phyloP scores from a whole-genome alignment of 2,888 invertebrate species.

The Dryobotodes eremita region DNA sequence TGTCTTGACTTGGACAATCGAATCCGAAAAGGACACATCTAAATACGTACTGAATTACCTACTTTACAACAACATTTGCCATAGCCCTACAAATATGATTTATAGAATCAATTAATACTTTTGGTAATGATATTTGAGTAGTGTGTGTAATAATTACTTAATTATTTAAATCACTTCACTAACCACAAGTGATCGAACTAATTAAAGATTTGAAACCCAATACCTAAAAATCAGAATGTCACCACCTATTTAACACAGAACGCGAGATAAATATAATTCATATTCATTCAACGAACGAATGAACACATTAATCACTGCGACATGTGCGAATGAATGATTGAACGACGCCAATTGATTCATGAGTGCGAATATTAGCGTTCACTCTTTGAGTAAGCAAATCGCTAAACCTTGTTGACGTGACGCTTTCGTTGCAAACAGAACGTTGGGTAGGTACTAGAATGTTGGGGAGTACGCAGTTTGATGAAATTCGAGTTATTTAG shows the following conservation, averaged over 20 bases:
- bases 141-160: neutral
- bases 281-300: constrained; percentile 33
- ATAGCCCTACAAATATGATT: neutral
- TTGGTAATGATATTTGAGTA: neutral
- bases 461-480: no score
- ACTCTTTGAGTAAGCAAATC: constrained; percentile 39
- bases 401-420: constrained; percentile 20
- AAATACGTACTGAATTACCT: neutral
- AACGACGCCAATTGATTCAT: constrained; percentile 53
- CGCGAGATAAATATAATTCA: constrained; percentile 10
- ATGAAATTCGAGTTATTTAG: neutral
- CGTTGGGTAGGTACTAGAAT: neutral
- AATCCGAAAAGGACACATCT: neutral
- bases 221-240: neutral
- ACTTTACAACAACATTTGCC: neutral
- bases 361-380: constrained; percentile 42
- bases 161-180: neutral
- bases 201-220: neutral
- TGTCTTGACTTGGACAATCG: constrained; percentile 4
- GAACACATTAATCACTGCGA: constrained; percentile 47
- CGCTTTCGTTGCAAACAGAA: constrained; percentile 16
- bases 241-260: no score
- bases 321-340: constrained; percentile 54
- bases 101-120: no score
- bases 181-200: neutral